Percentiles rank a stretch among this genome's conserved stretches.
These are phyloP conservation scores for Antechinus flavipes DNA, from an alignment of 2,113 vertebrate genomes.

Conservation along the genomic window DNA sequence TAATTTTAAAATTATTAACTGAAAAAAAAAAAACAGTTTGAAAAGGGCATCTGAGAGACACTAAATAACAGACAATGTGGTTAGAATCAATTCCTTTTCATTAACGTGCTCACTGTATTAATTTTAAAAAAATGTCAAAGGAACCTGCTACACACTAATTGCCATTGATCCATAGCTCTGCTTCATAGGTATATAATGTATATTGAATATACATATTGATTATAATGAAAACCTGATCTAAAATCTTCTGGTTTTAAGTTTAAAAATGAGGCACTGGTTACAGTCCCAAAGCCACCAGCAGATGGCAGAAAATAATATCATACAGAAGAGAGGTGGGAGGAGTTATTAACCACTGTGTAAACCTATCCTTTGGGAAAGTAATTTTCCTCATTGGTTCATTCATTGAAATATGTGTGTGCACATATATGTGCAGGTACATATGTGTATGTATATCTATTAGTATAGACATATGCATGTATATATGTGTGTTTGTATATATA, in stretches of 20 bases:
- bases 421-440: no score
- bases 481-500: no score
- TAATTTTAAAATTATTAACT: slow-evolving; percentile 64
- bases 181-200: slow-evolving; percentile 54
- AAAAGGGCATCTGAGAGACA: slow-evolving; percentile 50
- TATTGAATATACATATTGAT: slow-evolving; percentile 45
- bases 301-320: neutral
- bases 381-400: neutral
- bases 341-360: neutral
- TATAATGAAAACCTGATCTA: slow-evolving; percentile 30
- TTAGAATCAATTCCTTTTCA: slow-evolving; percentile 67
- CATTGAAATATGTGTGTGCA: neutral
- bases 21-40: slow-evolving; percentile 40
- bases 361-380: neutral
- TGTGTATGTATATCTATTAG: no score
- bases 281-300: slow-evolving; percentile 14
- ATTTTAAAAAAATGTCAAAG: slow-evolving; percentile 73
- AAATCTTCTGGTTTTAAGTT: slow-evolving; percentile 34
- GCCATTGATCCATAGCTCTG: slow-evolving; percentile 64
- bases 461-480: no score
- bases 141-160: slow-evolving; percentile 73
- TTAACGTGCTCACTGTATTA: slow-evolving; percentile 57
- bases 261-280: slow-evolving; percentile 52
- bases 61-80: slow-evolving; percentile 43
- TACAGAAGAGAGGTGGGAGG: neutral